Conservation (phyloP, 2,113 vertebrate genomes). For the Sarotherodon lohbergeri region DNA sequence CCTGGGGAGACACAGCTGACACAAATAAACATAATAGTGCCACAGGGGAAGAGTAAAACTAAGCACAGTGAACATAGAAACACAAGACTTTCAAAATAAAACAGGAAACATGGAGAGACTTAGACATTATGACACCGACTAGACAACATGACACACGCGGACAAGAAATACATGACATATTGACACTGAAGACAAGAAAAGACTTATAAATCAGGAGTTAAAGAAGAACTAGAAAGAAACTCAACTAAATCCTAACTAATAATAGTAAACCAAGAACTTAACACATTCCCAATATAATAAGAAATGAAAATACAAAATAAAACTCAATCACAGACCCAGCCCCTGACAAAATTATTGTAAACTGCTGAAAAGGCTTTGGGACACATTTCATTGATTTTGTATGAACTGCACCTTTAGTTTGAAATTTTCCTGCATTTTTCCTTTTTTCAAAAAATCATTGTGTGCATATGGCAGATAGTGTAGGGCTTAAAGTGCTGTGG, state of each 20-base stretch:
- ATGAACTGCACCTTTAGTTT: not conserved
- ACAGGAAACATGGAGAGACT: accelerated
- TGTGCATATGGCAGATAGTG: not conserved
- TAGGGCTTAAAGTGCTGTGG: not conserved
- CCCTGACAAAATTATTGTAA: not conserved
- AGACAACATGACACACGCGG: accelerated
- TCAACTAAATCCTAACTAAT: no score
- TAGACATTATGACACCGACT: not conserved
- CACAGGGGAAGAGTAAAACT: not conserved
- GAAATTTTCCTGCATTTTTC: not conserved
- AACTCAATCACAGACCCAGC: no score
- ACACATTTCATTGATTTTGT: not conserved
- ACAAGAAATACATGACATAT: not conserved
- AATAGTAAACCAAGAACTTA: no score
- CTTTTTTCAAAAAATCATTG: not conserved
- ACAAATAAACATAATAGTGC: not conserved
- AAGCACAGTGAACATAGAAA: not conserved
- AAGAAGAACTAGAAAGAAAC: no score
- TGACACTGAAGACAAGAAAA: not conserved
- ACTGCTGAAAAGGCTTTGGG: not conserved
- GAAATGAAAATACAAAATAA: no score
- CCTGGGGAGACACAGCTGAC: not conserved
- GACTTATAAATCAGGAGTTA: accelerated
- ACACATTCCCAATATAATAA: no score
- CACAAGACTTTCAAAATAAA: not conserved